These are phyloP conservation scores for Mustelus asterias DNA, from an alignment of 2,113 vertebrate species.

Conservation along the genomic window DNA sequence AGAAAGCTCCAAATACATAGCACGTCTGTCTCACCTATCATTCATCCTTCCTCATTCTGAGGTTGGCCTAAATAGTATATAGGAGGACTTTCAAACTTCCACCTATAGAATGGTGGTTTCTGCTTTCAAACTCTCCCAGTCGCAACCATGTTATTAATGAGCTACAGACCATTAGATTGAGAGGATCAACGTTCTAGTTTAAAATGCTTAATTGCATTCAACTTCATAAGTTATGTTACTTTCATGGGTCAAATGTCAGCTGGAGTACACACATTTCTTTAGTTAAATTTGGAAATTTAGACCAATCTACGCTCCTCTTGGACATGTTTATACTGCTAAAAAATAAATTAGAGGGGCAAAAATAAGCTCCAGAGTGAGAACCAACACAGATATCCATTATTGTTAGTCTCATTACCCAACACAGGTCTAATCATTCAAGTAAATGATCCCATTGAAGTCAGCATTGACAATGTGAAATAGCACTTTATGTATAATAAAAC, in stretches of 20 bases:
- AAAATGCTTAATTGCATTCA: background rate
- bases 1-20: background rate
- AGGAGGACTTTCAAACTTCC: background rate
- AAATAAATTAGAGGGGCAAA: background rate
- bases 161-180: background rate
- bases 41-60: no score
- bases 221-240: background rate
- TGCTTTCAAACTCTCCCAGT: background rate
- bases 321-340: background rate
- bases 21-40: no score
- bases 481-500: no score
- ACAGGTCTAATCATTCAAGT: background rate
- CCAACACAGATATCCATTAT: background rate
- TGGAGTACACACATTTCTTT: background rate
- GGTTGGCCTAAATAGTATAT: no score
- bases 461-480: no score
- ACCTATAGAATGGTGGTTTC: background rate
- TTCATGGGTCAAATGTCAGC: background rate
- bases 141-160: background rate
- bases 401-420: background rate
- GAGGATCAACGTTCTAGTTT: background rate
- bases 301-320: background rate
- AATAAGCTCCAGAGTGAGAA: background rate
- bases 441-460: background rate
- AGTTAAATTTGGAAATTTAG: background rate